Evolutionary conservation across 2,888 invertebrate genomes (phyloP).

Genomic region (Xanthia togata): DNA sequence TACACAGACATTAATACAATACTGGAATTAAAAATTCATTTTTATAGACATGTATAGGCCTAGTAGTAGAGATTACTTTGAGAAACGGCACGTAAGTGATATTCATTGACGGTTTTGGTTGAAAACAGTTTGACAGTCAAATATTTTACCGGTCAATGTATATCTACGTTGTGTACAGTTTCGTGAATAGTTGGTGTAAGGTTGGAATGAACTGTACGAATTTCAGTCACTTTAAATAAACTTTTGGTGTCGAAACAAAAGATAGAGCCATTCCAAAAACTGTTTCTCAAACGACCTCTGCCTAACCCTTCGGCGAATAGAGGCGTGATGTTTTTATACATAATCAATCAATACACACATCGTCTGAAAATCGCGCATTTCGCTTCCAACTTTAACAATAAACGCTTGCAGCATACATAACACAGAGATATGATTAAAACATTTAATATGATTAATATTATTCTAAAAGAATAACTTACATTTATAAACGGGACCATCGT

Average conservation of each 20-base stretch:
- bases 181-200: neutral
- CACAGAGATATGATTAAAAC: constrained; percentile 68
- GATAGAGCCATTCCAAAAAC: neutral
- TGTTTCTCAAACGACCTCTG: neutral
- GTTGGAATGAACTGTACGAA: constrained; percentile 29
- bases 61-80: constrained; percentile 31
- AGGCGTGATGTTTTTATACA: too few species aligned
- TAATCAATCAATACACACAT: neutral
- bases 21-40: constrained; percentile 53
- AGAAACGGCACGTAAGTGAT: constrained; percentile 29
- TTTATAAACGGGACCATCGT: constrained; percentile 52
- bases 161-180: constrained; percentile 4
- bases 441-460: constrained; percentile 60
- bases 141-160: constrained; percentile 12
- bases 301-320: too few species aligned
- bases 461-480: constrained; percentile 59
- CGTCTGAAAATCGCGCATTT: constrained; percentile 35
- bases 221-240: neutral
- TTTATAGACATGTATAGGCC: constrained; percentile 57
- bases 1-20: constrained; percentile 53
- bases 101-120: constrained; percentile 11
- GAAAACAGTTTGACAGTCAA: neutral
- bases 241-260: neutral
- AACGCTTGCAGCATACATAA: constrained; percentile 64
- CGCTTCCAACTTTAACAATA: constrained; percentile 4